Evolutionary conservation across 30 jellyfish, hydroid and myxozoan genomes (phyloP).

Genomic region (Cassiopea xamachana): DNA sequence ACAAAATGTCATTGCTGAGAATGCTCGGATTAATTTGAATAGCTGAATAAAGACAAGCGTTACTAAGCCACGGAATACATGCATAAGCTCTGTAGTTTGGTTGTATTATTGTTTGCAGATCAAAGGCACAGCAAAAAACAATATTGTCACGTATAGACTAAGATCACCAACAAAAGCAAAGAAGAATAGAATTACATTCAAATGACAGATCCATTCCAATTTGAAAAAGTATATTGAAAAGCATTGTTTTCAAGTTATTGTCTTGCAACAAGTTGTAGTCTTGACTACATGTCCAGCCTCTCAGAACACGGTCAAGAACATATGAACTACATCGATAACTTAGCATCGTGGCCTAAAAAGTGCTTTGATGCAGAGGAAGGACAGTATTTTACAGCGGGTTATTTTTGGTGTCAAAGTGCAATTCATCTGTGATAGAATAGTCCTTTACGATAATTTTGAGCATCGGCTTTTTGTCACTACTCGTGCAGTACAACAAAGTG

Average conservation of each 20-base stretch:
- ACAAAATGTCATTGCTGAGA: neutral
- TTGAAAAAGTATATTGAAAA: too few relatives aligned
- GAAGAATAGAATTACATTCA: neutral
- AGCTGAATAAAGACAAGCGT: neutral
- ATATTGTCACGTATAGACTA: neutral
- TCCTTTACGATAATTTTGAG: too few relatives aligned
- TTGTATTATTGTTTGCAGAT: neutral
- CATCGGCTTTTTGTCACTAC: too few relatives aligned
- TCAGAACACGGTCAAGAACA: too few relatives aligned
- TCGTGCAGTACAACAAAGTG: too few relatives aligned
- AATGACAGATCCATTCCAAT: neutral
- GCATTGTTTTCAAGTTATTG: too few relatives aligned
- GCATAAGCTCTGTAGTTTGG: neutral
- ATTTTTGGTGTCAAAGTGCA: neutral
- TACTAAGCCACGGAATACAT: conserved; percentile 20
- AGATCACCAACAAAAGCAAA: neutral
- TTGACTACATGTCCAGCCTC: too few relatives aligned
- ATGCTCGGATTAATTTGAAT: neutral
- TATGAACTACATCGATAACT: too few relatives aligned
- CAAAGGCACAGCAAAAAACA: neutral
- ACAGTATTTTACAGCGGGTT: neutral
- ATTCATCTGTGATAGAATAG: neutral
- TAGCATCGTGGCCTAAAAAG: too few relatives aligned
- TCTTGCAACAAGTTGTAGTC: too few relatives aligned
- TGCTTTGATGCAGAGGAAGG: too few relatives aligned